Percentiles rank a stretch among this genome's conserved stretches.
Conservation (phyloP, 1,140 invertebrate species). For the Phocides pigmalion region DNA sequence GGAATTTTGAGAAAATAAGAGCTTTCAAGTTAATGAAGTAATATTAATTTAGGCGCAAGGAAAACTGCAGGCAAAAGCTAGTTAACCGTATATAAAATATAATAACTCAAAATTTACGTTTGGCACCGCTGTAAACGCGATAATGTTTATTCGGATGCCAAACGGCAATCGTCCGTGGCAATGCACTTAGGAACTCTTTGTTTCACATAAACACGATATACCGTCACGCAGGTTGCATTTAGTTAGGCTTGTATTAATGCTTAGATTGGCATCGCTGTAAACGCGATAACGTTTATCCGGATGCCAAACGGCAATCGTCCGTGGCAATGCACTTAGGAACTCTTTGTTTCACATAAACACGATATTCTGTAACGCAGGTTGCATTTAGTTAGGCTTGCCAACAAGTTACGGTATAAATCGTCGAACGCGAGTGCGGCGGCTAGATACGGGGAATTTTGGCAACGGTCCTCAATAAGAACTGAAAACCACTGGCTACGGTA, state of each 20-base stretch:
- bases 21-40: too few relatives aligned
- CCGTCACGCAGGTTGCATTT: constrained; percentile 33
- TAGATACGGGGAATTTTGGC: constrained; percentile 33
- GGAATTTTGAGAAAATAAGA: too few relatives aligned
- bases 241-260: constrained; percentile 40
- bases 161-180: constrained; percentile 23
- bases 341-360: constrained; percentile 30
- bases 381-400: constrained; percentile 40
- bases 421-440: constrained; percentile 19
- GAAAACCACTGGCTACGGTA: constrained; percentile 5
- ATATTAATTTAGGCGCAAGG: too few relatives aligned
- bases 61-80: too few relatives aligned
- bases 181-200: constrained; percentile 29
- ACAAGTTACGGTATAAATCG: constrained; percentile 38
- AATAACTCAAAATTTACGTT: too few relatives aligned
- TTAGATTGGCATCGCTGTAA: background rate
- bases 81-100: too few relatives aligned
- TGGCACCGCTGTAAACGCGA: background rate
- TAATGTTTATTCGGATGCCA: constrained; percentile 9
- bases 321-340: constrained; percentile 26
- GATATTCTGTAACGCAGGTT: constrained; percentile 26
- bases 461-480: constrained; percentile 32
- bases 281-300: background rate
- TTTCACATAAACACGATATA: constrained; percentile 27
- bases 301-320: constrained; percentile 26